Conservation (phyloP, 2,797 vertebrate species). For the Bradypodion pumilum region DNA sequence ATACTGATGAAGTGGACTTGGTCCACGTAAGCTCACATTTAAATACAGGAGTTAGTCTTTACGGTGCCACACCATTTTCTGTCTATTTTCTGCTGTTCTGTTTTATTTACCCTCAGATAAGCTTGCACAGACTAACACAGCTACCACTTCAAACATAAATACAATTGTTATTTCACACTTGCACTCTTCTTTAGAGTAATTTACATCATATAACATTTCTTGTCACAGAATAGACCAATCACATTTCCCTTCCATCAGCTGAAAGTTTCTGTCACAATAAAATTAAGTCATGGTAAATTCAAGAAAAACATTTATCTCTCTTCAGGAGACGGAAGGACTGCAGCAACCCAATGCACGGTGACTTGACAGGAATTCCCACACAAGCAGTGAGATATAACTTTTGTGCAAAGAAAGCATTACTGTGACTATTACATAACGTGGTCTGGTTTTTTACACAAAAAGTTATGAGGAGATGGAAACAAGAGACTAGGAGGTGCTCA, state of each 20-base stretch:
- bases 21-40: too few relatives aligned
- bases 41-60: too few relatives aligned
- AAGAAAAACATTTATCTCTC: neutral
- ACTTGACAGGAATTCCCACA: neutral
- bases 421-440: too few relatives aligned
- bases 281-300: neutral
- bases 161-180: too few relatives aligned
- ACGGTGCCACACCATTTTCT: too few relatives aligned
- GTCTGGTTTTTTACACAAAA: neutral
- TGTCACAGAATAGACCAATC: neutral
- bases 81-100: too few relatives aligned
- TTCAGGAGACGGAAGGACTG: too few relatives aligned
- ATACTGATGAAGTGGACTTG: too few relatives aligned
- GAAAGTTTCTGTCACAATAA: neutral
- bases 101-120: too few relatives aligned
- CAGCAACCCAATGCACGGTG: neutral
- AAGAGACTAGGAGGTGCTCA: fast-evolving
- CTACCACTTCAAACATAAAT: too few relatives aligned
- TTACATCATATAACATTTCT: neutral
- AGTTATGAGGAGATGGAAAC: fast-evolving
- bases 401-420: neutral
- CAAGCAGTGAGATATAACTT: neutral
- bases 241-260: neutral
- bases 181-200: neutral
- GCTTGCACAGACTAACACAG: too few relatives aligned